Conservation (phyloP, 2,113 vertebrate species). For the Rynchops niger region DNA sequence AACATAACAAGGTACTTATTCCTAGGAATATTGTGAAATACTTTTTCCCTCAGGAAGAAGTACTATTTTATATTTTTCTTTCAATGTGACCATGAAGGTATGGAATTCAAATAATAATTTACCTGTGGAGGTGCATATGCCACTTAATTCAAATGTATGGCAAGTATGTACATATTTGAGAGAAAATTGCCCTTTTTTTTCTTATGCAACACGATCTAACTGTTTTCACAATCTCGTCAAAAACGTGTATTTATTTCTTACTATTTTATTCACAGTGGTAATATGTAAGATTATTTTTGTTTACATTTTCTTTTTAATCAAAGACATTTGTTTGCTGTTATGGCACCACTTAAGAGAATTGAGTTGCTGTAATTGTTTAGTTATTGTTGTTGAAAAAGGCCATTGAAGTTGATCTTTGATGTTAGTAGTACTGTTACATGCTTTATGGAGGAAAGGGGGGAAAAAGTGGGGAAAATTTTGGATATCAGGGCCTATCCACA, state of each 20-base stretch:
- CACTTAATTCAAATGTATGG: neutral
- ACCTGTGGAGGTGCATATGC: neutral
- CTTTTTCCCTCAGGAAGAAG: neutral
- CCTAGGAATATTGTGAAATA: neutral
- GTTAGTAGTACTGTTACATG: neutral
- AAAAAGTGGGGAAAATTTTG: neutral
- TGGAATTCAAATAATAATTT: neutral
- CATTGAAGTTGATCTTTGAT: slow-evolving; percentile 31
- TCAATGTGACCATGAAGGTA: neutral
- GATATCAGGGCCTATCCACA: slow-evolving; percentile 2
- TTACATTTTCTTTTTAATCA: slow-evolving; percentile 37
- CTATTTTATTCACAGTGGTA: neutral
- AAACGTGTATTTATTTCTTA: neutral
- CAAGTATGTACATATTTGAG: neutral
- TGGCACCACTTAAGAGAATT: slow-evolving; percentile 22
- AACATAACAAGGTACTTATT: neutral
- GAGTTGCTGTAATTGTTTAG: slow-evolving; percentile 23
- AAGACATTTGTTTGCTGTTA: slow-evolving; percentile 13
- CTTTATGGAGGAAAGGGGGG: neutral
- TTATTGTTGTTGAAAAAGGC: slow-evolving; percentile 31
- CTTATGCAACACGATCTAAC: neutral
- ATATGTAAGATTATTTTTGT: neutral
- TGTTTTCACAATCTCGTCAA: neutral
- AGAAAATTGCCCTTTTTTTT: neutral
- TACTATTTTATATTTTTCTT: neutral